Percentiles rank a stretch among this genome's conserved stretches.
These are phyloP conservation scores for Peromyscus attwateri DNA, from an alignment of 2,797 vertebrate species.

Conservation along the genomic window DNA sequence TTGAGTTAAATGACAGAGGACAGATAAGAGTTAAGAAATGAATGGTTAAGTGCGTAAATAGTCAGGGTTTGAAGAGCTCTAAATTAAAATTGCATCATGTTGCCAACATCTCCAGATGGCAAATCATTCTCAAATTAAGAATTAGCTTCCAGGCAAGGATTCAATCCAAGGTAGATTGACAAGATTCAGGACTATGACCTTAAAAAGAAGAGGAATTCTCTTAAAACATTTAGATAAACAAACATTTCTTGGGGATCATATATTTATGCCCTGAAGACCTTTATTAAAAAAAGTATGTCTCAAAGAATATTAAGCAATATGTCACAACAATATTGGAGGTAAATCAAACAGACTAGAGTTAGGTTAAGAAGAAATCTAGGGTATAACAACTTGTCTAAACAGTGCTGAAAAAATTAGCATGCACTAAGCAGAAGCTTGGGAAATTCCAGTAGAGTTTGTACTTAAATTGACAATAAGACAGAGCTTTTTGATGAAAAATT, in stretches of 20 bases:
- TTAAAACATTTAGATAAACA: not conserved
- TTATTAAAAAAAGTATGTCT: not conserved
- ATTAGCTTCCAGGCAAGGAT: constrained; percentile 46
- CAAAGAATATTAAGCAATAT: not conserved
- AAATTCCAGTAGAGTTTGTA: not conserved
- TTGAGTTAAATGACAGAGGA: constrained; percentile 50
- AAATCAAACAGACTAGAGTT: not conserved
- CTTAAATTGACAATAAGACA: not conserved
- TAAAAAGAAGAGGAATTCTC: not conserved
- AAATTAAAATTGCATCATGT: constrained; percentile 56
- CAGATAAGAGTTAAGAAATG: not conserved
- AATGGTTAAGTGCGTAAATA: not conserved
- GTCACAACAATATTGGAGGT: not conserved
- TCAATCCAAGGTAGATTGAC: not conserved
- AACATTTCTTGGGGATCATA: not conserved
- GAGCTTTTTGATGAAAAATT: not conserved
- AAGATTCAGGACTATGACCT: not conserved
- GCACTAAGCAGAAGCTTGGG: not conserved
- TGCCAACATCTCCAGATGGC: constrained; percentile 55
- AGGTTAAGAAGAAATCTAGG: not conserved
- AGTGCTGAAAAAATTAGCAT: not conserved
- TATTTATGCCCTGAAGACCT: not conserved
- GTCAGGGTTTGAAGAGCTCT: constrained; percentile 36
- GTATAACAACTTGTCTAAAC: not conserved
- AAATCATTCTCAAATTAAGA: constrained; percentile 67